A percentile compares a stretch with the other conserved stretches of the same genome.
Conservation (phyloP, 2,113 vertebrate species). For the Noctilio leporinus region DNA sequence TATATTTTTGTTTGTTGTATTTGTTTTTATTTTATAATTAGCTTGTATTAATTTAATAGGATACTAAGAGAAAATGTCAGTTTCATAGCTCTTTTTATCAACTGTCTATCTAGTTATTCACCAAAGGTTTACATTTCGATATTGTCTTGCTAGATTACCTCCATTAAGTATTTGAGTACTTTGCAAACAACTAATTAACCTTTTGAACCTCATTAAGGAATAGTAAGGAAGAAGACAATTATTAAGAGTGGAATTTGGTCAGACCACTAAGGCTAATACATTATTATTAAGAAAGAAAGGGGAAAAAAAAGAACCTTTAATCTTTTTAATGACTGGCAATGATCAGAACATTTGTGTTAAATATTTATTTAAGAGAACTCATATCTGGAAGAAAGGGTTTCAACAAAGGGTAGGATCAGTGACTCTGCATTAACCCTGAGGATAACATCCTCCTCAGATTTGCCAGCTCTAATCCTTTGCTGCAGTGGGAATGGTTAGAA, state of each 20-base stretch:
- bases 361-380: slow-evolving; percentile 36
- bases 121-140: slow-evolving; percentile 34
- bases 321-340: slow-evolving; percentile 40
- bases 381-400: neutral
- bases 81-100: slow-evolving; percentile 8
- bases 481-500: neutral
- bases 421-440: neutral
- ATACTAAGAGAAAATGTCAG: neutral
- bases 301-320: neutral
- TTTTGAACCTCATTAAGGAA: slow-evolving; percentile 57
- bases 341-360: slow-evolving; percentile 44
- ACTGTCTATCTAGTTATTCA: slow-evolving; percentile 10
- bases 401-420: neutral
- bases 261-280: slow-evolving; percentile 4
- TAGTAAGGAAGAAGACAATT: slow-evolving; percentile 47
- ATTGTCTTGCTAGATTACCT: slow-evolving; percentile 41
- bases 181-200: slow-evolving; percentile 64
- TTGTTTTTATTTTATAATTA: slow-evolving; percentile 18
- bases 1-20: neutral
- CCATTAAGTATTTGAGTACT: slow-evolving; percentile 51
- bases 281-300: slow-evolving; percentile 39
- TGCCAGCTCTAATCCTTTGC: neutral
- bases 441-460: neutral
- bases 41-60: neutral
- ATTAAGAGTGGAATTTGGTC: slow-evolving; percentile 39